Percentiles rank a stretch among this genome's conserved stretches.
Evolutionary conservation across 2,797 vertebrate species (phyloP).

Genomic region (Sebastes kiyomatsui): DNA sequence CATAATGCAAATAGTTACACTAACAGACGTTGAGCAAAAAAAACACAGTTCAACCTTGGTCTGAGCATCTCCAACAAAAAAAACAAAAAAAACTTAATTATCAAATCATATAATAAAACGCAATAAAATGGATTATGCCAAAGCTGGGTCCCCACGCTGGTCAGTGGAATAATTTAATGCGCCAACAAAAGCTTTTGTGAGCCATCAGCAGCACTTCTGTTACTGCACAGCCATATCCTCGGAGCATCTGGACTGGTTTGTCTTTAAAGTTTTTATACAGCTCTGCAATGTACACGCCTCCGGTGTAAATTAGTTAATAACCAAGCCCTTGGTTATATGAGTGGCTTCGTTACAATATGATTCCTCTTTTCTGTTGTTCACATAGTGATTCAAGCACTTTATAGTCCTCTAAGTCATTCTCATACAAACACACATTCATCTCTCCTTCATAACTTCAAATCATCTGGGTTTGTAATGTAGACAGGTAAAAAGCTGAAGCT

Average conservation of each 20-base stretch:
- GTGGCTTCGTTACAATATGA: background rate
- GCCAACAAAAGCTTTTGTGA: conserved; percentile 20
- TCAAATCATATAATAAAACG: conserved; percentile 38
- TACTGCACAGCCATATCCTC: background rate
- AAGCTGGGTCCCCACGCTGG: conserved; percentile 32
- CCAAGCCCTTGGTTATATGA: background rate
- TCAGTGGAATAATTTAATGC: conserved; percentile 36
- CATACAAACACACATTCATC: background rate
- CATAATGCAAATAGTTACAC: conserved; percentile 65
- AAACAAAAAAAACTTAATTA: conserved; percentile 5
- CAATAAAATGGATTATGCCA: conserved; percentile 42
- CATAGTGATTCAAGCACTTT: conserved; percentile 9
- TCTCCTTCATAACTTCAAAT: background rate
- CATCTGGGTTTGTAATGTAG: background rate
- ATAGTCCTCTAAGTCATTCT: background rate
- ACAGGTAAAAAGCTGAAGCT: background rate
- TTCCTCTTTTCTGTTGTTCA: conserved; percentile 37
- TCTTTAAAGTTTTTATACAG: background rate
- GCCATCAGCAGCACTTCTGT: background rate
- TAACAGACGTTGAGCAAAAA: conserved; percentile 52
- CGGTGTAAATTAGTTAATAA: background rate
- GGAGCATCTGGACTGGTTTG: background rate
- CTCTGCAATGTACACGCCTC: conserved; percentile 19
- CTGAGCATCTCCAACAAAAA: conserved; percentile 35
- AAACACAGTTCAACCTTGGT: conserved; percentile 47